Percentiles rank a stretch among this genome's conserved stretches.
Evolutionary conservation across 2,888 invertebrate genomes (phyloP).

Genomic region (Melanostoma mellinum): DNA sequence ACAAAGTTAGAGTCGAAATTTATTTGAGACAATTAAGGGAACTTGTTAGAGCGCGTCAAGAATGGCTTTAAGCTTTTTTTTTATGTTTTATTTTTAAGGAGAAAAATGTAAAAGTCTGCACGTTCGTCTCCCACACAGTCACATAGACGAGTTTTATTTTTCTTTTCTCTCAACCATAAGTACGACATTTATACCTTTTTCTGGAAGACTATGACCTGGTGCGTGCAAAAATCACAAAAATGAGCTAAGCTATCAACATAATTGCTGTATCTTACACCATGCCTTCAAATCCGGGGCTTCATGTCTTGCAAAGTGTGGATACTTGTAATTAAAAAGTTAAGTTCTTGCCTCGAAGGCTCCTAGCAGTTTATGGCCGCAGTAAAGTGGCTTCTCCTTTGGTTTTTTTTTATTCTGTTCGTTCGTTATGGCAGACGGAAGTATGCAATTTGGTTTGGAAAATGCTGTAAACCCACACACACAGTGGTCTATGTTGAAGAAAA

Average conservation of each 20-base stretch:
- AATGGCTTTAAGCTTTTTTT: no score
- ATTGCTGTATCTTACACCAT: constrained; percentile 22
- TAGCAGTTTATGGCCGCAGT: constrained; percentile 38
- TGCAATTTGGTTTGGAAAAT: constrained; percentile 48
- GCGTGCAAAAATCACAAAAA: constrained; percentile 28
- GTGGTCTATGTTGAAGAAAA: not conserved
- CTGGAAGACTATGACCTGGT: constrained; percentile 25
- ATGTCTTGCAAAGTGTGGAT: constrained; percentile 28
- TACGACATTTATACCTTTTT: not conserved
- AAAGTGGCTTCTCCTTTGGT: not conserved
- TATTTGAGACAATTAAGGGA: no score
- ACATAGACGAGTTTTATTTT: not conserved
- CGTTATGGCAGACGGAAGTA: constrained; percentile 51
- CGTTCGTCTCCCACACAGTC: no score
- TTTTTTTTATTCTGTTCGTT: not conserved
- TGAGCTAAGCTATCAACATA: constrained; percentile 23
- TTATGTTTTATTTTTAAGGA: no score
- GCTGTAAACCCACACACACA: constrained; percentile 5
- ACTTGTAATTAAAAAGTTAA: constrained; percentile 58
- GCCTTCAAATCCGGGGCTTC: constrained; percentile 7
- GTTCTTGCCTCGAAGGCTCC: constrained; percentile 37
- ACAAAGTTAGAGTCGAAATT: no score
- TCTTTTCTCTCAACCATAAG: not conserved
- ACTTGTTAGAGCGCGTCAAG: no score
- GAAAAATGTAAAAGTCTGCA: no score